Evolutionary conservation across 2,797 vertebrate genomes (phyloP).

Genomic region (Macropodus opercularis): DNA sequence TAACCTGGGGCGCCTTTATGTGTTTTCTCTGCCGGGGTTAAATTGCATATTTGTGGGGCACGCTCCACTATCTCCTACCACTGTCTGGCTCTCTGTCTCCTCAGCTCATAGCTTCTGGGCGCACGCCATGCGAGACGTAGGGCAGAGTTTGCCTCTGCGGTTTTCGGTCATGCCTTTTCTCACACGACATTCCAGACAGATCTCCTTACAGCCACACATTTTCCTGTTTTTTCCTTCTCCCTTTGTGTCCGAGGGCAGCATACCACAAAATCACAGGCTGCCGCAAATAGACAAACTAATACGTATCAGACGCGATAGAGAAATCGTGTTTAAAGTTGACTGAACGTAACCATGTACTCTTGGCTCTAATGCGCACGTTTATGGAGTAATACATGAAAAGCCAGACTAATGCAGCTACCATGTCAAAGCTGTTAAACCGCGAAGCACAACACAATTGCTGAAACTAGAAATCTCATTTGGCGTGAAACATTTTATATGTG

Average conservation of each 20-base stretch:
- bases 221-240: not conserved
- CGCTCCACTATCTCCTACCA: slow-evolving; percentile 43
- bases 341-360: not conserved
- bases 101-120: slow-evolving; percentile 29
- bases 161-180: slow-evolving; percentile 64
- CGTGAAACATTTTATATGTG: not conserved
- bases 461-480: slow-evolving; percentile 26
- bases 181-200: slow-evolving; percentile 69
- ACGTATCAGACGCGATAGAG: not conserved
- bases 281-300: slow-evolving; percentile 6
- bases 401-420: not conserved
- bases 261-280: slow-evolving; percentile 23
- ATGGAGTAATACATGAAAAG: not conserved
- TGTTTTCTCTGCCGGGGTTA: slow-evolving; percentile 24
- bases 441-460: slow-evolving; percentile 8
- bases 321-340: not conserved
- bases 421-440: slow-evolving; percentile 3
- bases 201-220: slow-evolving; percentile 66
- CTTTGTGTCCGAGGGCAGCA: slow-evolving; percentile 31
- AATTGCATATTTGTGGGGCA: slow-evolving; percentile 46
- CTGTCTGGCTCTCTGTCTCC: slow-evolving; percentile 59
- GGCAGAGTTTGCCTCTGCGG: slow-evolving; percentile 51
- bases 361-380: not conserved
- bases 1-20: slow-evolving; percentile 26
- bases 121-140: slow-evolving; percentile 32